phyloP scores from a whole-genome alignment of 2,113 vertebrate species.

The Trachemys scripta region DNA sequence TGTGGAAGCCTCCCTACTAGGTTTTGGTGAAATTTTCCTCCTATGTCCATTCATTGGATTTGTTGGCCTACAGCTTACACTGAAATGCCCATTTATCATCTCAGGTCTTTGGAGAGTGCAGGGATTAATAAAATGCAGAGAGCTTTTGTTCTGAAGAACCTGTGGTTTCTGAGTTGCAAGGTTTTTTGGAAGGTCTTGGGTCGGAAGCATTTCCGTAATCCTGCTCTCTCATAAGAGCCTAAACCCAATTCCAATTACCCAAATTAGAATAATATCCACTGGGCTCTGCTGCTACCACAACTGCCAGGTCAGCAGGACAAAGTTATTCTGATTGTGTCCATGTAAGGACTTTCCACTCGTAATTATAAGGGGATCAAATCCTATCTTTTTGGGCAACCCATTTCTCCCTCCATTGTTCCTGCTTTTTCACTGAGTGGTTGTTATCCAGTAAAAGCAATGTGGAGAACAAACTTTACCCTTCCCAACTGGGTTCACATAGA shows the following conservation, averaged over 20 bases:
- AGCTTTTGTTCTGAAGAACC: neutral
- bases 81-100: neutral
- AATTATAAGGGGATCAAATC: neutral
- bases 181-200: fast-evolving
- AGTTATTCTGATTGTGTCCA: neutral
- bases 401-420: neutral
- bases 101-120: neutral
- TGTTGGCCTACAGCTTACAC: neutral
- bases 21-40: constrained; percentile 12
- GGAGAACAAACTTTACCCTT: neutral
- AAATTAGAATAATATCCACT: neutral
- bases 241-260: neutral
- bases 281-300: neutral
- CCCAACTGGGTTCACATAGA: neutral
- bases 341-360: neutral
- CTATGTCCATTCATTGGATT: neutral
- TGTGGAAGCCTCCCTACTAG: neutral
- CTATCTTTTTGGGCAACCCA: neutral
- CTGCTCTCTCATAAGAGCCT: neutral
- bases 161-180: neutral
- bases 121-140: neutral
- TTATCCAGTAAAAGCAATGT: neutral
- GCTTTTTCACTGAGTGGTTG: neutral
- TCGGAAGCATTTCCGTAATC: neutral
- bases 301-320: neutral